Conservation (phyloP, 1,140 invertebrate genomes). For the Aphaenogaster floridana region DNA sequence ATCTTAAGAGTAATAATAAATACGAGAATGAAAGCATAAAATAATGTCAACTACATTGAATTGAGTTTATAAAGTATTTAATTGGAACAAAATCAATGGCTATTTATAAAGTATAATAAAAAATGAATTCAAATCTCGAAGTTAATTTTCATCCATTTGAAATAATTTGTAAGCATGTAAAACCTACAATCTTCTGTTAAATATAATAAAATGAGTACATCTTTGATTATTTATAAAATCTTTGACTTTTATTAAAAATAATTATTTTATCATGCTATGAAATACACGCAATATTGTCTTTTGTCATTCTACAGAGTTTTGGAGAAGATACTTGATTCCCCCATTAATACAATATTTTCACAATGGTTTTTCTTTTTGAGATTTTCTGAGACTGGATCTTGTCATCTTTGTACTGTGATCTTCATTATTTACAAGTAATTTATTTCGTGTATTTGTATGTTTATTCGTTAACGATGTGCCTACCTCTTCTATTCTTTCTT, state of each 20-base stretch:
- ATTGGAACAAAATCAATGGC: conserved; percentile 76
- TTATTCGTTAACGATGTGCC: background rate
- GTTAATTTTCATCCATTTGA: background rate
- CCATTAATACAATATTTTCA: background rate
- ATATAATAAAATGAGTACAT: background rate
- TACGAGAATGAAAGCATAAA: conserved; percentile 37
- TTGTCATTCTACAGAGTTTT: background rate
- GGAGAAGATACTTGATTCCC: background rate
- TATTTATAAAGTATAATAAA: conserved; percentile 76
- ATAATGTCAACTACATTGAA: conserved; percentile 67
- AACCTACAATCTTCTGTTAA: background rate
- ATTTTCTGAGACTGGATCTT: conserved; percentile 19
- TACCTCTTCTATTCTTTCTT: background rate
- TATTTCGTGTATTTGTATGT: background rate
- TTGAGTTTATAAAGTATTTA: conserved; percentile 79
- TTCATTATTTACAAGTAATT: conserved; percentile 35
- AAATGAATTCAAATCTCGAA: background rate
- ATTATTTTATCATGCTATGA: background rate
- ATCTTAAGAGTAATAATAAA: conserved; percentile 64
- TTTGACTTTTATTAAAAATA: conserved; percentile 34
- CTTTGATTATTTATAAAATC: background rate
- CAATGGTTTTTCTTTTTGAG: background rate
- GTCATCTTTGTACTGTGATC: background rate
- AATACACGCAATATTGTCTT: conserved; percentile 22
- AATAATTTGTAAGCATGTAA: conserved; percentile 3